phyloP scores from a whole-genome alignment of 2,113 vertebrate species.

The Antigone vipio region DNA sequence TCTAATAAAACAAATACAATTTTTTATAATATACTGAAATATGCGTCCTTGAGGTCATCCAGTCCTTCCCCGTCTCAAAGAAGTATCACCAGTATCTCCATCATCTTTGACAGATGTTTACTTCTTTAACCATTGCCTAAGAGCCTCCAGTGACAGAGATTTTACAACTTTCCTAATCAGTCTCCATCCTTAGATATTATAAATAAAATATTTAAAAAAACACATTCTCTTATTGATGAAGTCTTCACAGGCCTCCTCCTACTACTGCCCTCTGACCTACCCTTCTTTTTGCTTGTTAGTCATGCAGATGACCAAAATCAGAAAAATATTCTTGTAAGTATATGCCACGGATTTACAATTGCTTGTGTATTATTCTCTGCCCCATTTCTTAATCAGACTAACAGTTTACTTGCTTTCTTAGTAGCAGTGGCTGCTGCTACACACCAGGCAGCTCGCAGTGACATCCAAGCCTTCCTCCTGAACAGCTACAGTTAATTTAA shows the following conservation, averaged over 20 bases:
- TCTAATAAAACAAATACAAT: neutral
- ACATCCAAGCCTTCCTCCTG: neutral
- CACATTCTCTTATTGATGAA: neutral
- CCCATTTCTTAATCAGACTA: neutral
- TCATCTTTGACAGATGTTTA: neutral
- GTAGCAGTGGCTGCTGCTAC: neutral
- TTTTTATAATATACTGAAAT: neutral
- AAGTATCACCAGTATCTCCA: neutral
- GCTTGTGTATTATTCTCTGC: neutral
- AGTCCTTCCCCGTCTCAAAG: neutral
- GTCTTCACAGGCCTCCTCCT: neutral
- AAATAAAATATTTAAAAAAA: neutral
- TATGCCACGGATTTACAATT: neutral
- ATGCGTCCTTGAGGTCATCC: neutral
- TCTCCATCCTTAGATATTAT: neutral
- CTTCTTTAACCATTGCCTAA: neutral
- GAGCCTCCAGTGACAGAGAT: neutral
- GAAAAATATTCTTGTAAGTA: neutral
- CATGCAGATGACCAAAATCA: neutral
- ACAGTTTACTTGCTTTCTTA: neutral
- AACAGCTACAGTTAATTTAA: neutral
- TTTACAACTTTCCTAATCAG: neutral
- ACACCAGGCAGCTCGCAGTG: neutral
- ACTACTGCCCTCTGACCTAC: neutral
- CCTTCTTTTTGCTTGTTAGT: neutral